Evolutionary conservation across 2,113 vertebrate genomes (phyloP).

Genomic region (Tragelaphus imberbis): DNA sequence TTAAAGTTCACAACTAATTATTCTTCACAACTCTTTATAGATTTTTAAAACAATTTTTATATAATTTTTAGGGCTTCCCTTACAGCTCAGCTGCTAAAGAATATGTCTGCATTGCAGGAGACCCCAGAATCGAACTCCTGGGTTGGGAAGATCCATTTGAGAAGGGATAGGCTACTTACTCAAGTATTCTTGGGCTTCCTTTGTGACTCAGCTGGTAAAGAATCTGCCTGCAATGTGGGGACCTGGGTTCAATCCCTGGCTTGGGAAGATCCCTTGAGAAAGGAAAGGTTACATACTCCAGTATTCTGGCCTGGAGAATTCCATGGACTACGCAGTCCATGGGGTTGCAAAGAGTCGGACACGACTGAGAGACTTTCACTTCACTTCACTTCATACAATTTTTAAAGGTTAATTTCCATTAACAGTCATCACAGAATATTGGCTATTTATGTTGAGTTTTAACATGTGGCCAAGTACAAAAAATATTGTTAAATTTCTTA

Average conservation of each 20-base stretch:
- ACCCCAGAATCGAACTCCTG: background rate
- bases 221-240: fast-evolving
- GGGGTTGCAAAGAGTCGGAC: background rate
- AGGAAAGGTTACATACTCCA: background rate
- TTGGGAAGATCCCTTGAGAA: background rate
- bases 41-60: background rate
- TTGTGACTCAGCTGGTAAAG: background rate
- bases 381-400: background rate
- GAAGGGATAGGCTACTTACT: background rate
- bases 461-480: background rate
- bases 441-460: background rate
- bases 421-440: background rate
- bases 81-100: background rate
- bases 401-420: background rate
- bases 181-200: background rate
- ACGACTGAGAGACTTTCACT: background rate
- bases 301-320: background rate
- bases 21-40: background rate
- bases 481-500: background rate
- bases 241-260: background rate
- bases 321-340: background rate
- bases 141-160: background rate
- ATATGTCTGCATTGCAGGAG: background rate
- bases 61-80: background rate
- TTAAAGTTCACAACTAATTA: background rate